Evolutionary conservation across 2,113 vertebrate species (phyloP), one percentile per base, ranked within the genome.

Genomic region (Gobius niger): DNA sequence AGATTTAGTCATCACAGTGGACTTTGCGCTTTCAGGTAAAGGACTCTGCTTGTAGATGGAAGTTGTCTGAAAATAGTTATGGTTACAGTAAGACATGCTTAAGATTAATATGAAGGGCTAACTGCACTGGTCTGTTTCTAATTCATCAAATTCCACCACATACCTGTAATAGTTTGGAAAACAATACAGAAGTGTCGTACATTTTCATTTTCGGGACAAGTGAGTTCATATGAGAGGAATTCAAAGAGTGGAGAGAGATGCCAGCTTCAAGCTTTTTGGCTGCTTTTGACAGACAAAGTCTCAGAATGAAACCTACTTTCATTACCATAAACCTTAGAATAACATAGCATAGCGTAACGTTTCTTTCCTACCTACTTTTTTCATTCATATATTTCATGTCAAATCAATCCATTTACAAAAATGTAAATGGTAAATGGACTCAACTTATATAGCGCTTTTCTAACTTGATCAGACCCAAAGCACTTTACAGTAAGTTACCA

Each of bases 211-310:
- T 53, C 18, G 44, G 59, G 70, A 34, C 52, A 60, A 66, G 67
- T 83, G 89, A 90, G 80, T 87, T 70, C 78, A 80, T 72, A 40
- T 34, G 10, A 71, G 73, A 78, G 75, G 85, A 89, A 89, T 78
- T 81, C 65, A 62, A 57, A 64, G 63, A 75, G 70, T 44, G 60
- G 70, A 50, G 44, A 73, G 65, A 73, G 69, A 78, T 67, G 71
- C 77, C 87, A 80, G 74, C 78, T 72, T 78, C 81, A 78, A 76
- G 68, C 66, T 51, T 57, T 19, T 54, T 12, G 4, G 4, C 9
- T 49, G 15, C 5, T 13, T 5, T 4, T 49, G 47, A 49, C 24
- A 34, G 24, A 4, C 24, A 1, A 34, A 4, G 24, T 34, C 24
- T 34, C 24, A 34, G 5, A 34, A 34, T 34, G 1, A 34, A 34